A percentile compares a stretch with the other conserved stretches of the same genome.
These are phyloP conservation scores for Amphipyra berbera DNA, from an alignment of 2,888 invertebrate genomes.

Conservation along the genomic window DNA sequence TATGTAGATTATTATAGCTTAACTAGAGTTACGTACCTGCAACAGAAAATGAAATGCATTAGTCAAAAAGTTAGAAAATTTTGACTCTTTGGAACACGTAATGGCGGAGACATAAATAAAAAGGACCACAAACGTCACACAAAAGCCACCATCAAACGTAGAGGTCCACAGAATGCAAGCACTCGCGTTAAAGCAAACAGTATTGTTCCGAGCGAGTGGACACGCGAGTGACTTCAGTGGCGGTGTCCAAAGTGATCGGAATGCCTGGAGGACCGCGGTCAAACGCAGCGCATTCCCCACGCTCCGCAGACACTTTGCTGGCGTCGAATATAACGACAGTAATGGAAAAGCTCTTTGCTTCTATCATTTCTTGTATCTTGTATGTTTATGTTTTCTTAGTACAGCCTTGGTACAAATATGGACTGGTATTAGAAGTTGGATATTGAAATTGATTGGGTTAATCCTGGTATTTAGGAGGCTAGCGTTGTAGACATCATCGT, in stretches of 20 bases:
- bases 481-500: too few species aligned
- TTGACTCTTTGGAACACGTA: background rate
- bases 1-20: background rate
- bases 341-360: conserved; percentile 23
- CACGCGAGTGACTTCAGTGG: conserved; percentile 16
- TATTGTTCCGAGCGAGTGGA: conserved; percentile 38
- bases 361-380: background rate
- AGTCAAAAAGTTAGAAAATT: background rate
- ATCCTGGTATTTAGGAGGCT: too few species aligned
- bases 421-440: background rate
- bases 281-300: conserved; percentile 31
- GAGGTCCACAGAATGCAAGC: conserved; percentile 3
- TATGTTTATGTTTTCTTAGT: conserved; percentile 6
- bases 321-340: conserved; percentile 23
- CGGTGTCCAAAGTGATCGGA: conserved; percentile 23
- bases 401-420: too few species aligned
- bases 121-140: background rate
- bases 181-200: conserved; percentile 39
- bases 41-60: conserved; percentile 19
- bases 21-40: conserved; percentile 31
- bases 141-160: background rate
- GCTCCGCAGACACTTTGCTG: conserved; percentile 18
- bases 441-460: too few species aligned
- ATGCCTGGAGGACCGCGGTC: conserved; percentile 29
- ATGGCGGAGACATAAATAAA: background rate